Evolutionary conservation across 2,113 vertebrate species (phyloP).

Genomic region (Megaceryle maxima): DNA sequence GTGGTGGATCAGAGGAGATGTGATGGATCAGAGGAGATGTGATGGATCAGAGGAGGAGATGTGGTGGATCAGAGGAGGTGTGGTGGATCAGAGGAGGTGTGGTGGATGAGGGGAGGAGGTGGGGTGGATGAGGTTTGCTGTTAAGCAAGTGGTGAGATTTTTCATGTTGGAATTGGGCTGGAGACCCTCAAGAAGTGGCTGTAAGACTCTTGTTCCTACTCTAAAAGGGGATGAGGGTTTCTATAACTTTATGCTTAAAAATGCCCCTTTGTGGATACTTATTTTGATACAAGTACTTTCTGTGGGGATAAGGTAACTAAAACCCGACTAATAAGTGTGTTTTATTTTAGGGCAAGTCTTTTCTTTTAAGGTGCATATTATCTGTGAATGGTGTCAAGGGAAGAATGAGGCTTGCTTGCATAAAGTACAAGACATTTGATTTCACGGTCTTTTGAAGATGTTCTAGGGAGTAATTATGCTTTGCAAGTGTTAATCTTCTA

Average conservation of each 20-base stretch:
- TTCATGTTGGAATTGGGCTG: fast-evolving
- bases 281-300: fast-evolving
- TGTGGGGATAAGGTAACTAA: neutral
- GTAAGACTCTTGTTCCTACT: fast-evolving
- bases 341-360: neutral
- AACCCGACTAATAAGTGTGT: neutral
- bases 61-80: too few relatives aligned
- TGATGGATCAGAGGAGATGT: too few relatives aligned
- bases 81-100: too few relatives aligned
- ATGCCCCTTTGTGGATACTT: fast-evolving
- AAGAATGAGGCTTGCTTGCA: neutral
- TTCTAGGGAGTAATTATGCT: neutral
- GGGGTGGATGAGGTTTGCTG: fast-evolving
- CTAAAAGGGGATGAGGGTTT: neutral
- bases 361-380: neutral
- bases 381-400: neutral
- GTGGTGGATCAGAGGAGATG: too few relatives aligned
- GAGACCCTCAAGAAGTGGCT: fast-evolving
- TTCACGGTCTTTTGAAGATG: neutral
- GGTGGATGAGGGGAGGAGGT: too few relatives aligned
- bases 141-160: neutral
- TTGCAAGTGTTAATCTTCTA: neutral
- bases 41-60: too few relatives aligned
- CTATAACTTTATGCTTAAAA: fast-evolving
- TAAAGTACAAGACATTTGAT: neutral